A percentile compares a stretch with the other conserved stretches of the same genome.
phyloP scores from a whole-genome alignment of 2,888 invertebrate species.

The Acanthosoma haemorrhoidale region DNA sequence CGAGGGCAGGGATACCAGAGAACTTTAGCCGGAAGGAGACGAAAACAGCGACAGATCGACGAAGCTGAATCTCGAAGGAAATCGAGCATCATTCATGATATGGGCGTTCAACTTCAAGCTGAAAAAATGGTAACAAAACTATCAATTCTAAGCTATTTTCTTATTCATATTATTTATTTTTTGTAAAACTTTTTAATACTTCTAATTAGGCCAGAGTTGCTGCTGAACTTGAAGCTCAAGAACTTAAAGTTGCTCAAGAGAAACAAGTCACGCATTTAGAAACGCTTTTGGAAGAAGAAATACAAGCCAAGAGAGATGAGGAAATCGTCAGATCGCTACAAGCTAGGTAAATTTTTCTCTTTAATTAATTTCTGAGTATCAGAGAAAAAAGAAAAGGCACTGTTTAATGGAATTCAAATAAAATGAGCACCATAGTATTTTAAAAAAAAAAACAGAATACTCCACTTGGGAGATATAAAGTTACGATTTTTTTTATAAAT shows the following conservation, averaged over 20 bases:
- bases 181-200: neutral
- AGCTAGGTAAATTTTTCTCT: slow-evolving; percentile 41
- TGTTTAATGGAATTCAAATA: too few species aligned
- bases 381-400: too few species aligned
- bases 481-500: too few species aligned
- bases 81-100: slow-evolving; percentile 56
- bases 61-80: slow-evolving; percentile 54
- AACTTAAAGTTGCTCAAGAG: slow-evolving; percentile 53
- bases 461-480: too few species aligned
- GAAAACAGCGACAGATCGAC: slow-evolving; percentile 49
- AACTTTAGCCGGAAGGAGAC: slow-evolving; percentile 53
- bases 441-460: too few species aligned
- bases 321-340: slow-evolving; percentile 59
- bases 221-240: slow-evolving; percentile 62
- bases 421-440: too few species aligned
- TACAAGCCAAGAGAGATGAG: slow-evolving; percentile 77
- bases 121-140: slow-evolving; percentile 54
- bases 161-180: neutral
- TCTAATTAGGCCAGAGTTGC: slow-evolving; percentile 49
- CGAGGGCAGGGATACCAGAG: slow-evolving; percentile 67
- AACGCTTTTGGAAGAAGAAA: slow-evolving; percentile 69
- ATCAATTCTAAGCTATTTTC: neutral
- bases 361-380: too few species aligned
- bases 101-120: slow-evolving; percentile 57
- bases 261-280: slow-evolving; percentile 54